Percentiles rank a stretch among this genome's conserved stretches.
Conservation (phyloP, 1,140 invertebrate species). For the Tigriopus japonicus region DNA sequence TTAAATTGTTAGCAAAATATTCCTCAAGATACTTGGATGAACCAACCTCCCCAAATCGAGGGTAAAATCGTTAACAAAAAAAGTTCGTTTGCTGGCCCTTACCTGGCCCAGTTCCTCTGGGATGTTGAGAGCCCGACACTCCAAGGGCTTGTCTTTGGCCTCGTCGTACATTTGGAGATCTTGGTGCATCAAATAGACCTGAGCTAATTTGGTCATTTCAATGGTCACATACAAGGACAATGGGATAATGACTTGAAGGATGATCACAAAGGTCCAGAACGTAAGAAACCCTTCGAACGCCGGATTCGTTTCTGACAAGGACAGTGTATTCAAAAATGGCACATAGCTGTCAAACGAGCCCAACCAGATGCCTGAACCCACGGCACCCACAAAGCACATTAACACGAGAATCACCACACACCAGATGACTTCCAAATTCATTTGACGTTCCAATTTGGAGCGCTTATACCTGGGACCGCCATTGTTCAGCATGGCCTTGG, state of each 20-base stretch:
- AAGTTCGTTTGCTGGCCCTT: slow-evolving; percentile 18
- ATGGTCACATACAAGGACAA: slow-evolving; percentile 89
- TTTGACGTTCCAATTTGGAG: slow-evolving; percentile 70
- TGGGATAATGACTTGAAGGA: slow-evolving; percentile 91
- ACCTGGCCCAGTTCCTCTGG: slow-evolving; percentile 86
- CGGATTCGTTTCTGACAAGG: slow-evolving; percentile 20
- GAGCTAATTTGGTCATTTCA: slow-evolving; percentile 86
- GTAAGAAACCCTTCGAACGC: slow-evolving; percentile 46
- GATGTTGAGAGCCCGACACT: slow-evolving; percentile 88
- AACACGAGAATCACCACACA: slow-evolving; percentile 81
- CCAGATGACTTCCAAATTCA: slow-evolving; percentile 91
- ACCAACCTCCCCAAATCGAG: neutral
- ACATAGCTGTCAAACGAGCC: slow-evolving; percentile 29
- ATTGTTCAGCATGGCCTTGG: slow-evolving; percentile 95
- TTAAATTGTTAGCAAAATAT: no score
- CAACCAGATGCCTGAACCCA: slow-evolving; percentile 70
- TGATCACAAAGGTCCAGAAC: slow-evolving; percentile 89
- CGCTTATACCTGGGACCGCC: slow-evolving; percentile 86
- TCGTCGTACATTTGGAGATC: slow-evolving; percentile 69
- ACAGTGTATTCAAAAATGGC: slow-evolving; percentile 36
- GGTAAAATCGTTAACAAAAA: neutral
- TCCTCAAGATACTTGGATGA: no score
- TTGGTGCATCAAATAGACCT: slow-evolving; percentile 86
- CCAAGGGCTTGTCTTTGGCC: slow-evolving; percentile 59
- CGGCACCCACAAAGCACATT: slow-evolving; percentile 72